Evolutionary conservation across 1,140 invertebrate genomes (phyloP), one percentile per base, ranked within the genome.

Genomic region (Lasaia peninsularis): DNA sequence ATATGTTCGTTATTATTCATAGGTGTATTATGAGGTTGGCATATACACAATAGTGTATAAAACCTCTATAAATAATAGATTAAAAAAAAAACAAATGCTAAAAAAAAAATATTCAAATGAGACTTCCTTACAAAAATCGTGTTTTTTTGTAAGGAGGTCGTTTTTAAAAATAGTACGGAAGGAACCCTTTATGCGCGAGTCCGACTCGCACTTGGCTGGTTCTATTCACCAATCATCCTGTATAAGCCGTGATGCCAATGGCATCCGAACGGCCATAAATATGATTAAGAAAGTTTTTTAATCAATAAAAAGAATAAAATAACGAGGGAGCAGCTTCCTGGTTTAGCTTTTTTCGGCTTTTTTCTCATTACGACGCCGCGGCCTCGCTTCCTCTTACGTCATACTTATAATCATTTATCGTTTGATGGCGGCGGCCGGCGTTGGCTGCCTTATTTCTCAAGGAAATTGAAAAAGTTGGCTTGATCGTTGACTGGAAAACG

Each of bases 211-310:
- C n/a, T n/a, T n/a, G n/a, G n/a, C n/a, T n/a, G n/a, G n/a, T 33
- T 33, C 11, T 3, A 20, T 44, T 20, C 10, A 1, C 2, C 11
- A 44, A 44, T 20, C 8, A 44, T 20, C 18, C 40, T 10, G 40
- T 20, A 44, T 44, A 18, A 18, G 8, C 11, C 18, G 18, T 44
- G 9, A 10, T 44, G 18, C 14, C 16, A 44, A 44, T 44, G 9
- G 40, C 10, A 20, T 44, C 14, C 14, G 18, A 18, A 44, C 18
- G 18, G 16, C 40, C 40, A 44, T 44, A 44, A 44, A 44, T 44
- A 44, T 84, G 80, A 84, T 84, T 81, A 81, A 84, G 81, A 81
- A 84, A 84, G 60, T 84, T 84, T 80, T 73, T 69, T 79, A 84
- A 84, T 81, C 77, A 71, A 84, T 84, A 84, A 84, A 67, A 78